Conservation (phyloP, 1,140 invertebrate genomes). For the Gerris buenoi region DNA sequence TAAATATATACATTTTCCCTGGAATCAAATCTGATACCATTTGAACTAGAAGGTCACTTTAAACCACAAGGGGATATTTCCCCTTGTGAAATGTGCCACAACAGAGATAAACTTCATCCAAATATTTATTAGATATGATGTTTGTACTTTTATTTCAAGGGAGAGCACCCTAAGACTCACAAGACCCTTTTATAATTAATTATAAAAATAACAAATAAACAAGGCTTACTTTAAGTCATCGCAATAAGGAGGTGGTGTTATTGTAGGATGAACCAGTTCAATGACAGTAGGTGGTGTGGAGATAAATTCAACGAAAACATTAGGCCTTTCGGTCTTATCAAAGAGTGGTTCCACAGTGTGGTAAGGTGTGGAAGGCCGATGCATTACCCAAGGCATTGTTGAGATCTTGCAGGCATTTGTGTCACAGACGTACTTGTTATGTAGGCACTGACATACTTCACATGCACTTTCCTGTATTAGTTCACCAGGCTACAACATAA, state of each 20-base stretch:
- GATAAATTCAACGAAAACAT: constrained; percentile 7
- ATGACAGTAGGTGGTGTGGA: background rate
- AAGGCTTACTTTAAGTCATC: constrained; percentile 17
- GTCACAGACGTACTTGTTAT: constrained; percentile 51
- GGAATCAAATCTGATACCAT: too few species aligned
- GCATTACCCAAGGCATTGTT: background rate
- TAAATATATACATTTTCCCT: too few species aligned
- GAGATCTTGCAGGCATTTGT: constrained; percentile 16
- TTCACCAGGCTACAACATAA: constrained; percentile 37
- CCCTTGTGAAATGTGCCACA: too few species aligned
- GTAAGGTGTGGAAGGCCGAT: constrained; percentile 26
- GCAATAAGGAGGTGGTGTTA: constrained; percentile 35
- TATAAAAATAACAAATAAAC: too few species aligned
- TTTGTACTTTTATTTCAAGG: too few species aligned
- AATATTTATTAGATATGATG: too few species aligned
- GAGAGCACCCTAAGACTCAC: too few species aligned
- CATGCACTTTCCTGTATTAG: constrained; percentile 40
- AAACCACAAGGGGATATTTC: too few species aligned
- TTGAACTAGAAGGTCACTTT: too few species aligned
- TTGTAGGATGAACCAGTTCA: constrained; percentile 27
- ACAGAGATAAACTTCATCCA: too few species aligned
- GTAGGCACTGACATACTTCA: constrained; percentile 55
- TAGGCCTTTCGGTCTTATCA: constrained; percentile 3
- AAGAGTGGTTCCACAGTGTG: constrained; percentile 11
- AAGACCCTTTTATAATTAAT: too few species aligned